phyloP scores from a whole-genome alignment of 2,113 vertebrate species.

The Prunella himalayana region DNA sequence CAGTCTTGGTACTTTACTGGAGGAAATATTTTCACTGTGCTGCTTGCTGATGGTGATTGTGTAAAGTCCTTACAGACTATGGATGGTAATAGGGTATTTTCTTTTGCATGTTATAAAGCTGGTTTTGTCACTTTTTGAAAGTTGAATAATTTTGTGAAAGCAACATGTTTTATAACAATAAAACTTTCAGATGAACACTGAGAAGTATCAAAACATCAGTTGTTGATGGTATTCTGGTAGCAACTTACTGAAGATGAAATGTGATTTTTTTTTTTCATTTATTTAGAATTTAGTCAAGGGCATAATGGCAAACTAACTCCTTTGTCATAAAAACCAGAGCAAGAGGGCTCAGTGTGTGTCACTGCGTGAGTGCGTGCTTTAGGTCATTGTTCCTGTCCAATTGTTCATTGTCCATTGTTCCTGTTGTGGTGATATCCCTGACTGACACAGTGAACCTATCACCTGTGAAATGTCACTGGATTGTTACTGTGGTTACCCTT shows the following conservation, averaged over 20 bases:
- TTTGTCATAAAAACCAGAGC: neutral
- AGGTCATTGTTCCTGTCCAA: neutral
- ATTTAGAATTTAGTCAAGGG: neutral
- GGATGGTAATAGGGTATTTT: neutral
- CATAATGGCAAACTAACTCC: neutral
- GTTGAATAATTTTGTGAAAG: neutral
- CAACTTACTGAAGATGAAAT: neutral
- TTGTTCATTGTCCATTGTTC: no score
- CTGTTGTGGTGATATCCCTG: neutral
- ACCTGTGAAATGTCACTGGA: neutral
- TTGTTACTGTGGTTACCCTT: neutral
- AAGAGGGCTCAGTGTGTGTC: fast-evolving
- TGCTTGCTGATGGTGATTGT: neutral
- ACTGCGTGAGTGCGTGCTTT: fast-evolving
- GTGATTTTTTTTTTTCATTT: neutral
- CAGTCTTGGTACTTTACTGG: neutral
- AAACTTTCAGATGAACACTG: neutral
- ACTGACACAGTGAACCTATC: neutral
- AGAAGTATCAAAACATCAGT: neutral
- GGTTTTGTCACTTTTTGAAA: neutral
- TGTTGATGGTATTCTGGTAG: neutral
- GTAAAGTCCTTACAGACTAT: neutral
- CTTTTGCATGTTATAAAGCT: neutral
- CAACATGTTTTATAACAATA: neutral
- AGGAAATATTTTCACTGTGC: neutral